Base-by-base conservation (phyloP, 2,113 vertebrate species). In the Ciconia boyciana region DNA sequence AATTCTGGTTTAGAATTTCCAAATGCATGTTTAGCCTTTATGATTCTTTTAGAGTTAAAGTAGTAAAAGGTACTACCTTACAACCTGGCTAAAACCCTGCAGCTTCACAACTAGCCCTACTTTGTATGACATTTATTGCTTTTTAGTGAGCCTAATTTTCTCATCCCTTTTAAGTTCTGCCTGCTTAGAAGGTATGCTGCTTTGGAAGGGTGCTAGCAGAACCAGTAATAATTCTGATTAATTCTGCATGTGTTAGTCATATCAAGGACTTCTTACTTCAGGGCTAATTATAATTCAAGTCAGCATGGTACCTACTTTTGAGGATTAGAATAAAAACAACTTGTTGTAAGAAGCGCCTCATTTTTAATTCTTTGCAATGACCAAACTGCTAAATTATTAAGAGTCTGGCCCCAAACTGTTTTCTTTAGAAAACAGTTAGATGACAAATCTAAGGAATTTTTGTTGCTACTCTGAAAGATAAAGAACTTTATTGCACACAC, bases 241-340 rank as follows among this genome's bases (percentile, higher is more conserved):
- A 97, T 96, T 97, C 74, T 90, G 87, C 89, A 95, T 83, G 68
- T 81, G 95, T 97, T 97, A 92, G 83, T 94, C 83, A 70, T 84
- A 92, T 68, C 75, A 80, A 86, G 83, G 90, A 96, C 87, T 91
- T 97, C 81, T 96, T 92, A 93, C 87, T 96, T 96, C 90, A 94
- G 95, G 87, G 82, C 74, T 97, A 98, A 97, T 98, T 95, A 95
- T 83, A 94, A 96, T 96, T 96, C 97, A 97, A 96, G 91, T 95
- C 94, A 97, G 90, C 90, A 87, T 72, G 82, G 87, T 96, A 97
- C 88, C 89, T 97, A 79, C 83, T 96, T 98, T 82, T 91, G 91
- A 97, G 94, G 92, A 96, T 96, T 94, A 96, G 51, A 97, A 96
- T 85, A 95, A 97, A 88, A 96, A 87, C 86, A 92, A 91, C 78